Base-by-base conservation (phyloP, 2,797 vertebrate genomes). In the Euphonia xanthogaster region DNA sequence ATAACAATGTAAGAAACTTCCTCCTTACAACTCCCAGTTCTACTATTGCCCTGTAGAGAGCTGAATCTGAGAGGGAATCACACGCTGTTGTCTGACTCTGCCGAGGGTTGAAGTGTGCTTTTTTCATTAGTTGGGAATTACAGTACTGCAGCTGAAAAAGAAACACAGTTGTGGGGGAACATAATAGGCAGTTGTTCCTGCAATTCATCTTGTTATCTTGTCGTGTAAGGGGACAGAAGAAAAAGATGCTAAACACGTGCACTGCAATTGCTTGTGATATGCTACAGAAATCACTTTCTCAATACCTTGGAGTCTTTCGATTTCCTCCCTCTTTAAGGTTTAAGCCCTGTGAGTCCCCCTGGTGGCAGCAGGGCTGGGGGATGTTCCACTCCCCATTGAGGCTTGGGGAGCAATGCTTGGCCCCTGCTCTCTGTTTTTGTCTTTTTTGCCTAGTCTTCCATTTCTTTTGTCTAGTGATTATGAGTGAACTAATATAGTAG, bases 261-360 rank as follows among this genome's bases (percentile, higher is more conserved):
- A 5, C 27, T 83, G 42, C 61, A 75, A 22, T 62, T 55, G 35
- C 35, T 13, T 48, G 35, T 57, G n/a, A 57, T 35, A 39, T 16
- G 23, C 50, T 70, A 11, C 45, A 75, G 71, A 62, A 94, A 51
- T 51, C 5, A 16, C 25, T 85, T 88, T 78, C 66, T 44, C 66
- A 31, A 27, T 86, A 71, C 23, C 27, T 73, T 35, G 27, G 40
- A 63, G 44, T 30, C 55, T 58, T 88, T 55, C 15, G 27, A 14
- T 74, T 67, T 74, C 78, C 57, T 89, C 81, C 63, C 39, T n/a
- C 1, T 45, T 66, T 47, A 28, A 50, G 54, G 83, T 65, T 72
- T 62, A 88, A 77, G 45, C 53, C 17, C 54, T 78, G 58, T 10
- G 84, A 72, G 97, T 88, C 97, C 97, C 97, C 80, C 97, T 97